Evolutionary conservation across 2,113 vertebrate species (phyloP).

Genomic region (Rhabdornis inornatus): DNA sequence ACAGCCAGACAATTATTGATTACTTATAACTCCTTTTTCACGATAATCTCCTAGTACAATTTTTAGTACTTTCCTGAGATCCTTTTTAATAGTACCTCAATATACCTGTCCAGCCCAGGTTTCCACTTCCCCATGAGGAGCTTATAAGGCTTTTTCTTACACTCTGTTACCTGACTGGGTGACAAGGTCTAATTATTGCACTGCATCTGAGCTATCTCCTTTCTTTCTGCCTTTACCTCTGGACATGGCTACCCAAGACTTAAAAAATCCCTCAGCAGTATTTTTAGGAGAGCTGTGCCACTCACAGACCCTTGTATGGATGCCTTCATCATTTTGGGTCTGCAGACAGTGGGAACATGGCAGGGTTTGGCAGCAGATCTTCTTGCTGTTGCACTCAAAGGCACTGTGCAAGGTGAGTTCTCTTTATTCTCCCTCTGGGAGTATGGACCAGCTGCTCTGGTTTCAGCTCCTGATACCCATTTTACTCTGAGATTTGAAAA

Average conservation of each 20-base stretch:
- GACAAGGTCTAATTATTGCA: not conserved
- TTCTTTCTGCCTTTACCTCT: not conserved
- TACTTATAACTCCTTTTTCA: not conserved
- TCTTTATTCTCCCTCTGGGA: not conserved
- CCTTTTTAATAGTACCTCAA: not conserved
- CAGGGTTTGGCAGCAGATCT: not conserved
- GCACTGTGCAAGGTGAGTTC: not conserved
- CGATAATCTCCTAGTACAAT: not conserved
- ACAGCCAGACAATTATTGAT: not conserved
- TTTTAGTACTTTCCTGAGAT: not conserved
- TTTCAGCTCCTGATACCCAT: not conserved
- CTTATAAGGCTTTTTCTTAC: not conserved
- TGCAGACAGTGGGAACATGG: not conserved
- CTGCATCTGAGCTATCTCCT: not conserved
- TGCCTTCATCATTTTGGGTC: not conserved
- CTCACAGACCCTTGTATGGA: not conserved
- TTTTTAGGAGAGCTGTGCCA: not conserved
- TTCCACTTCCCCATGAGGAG: not conserved
- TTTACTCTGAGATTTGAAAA: not conserved
- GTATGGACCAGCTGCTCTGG: not conserved
- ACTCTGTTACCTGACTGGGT: rapidly evolving
- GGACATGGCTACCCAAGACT: not conserved
- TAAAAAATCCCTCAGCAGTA: not conserved
- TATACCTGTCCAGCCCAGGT: not conserved
- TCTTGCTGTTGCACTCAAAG: not conserved